phyloP scores from a whole-genome alignment of 2,113 vertebrate species.

The Hippopotamus amphibius region DNA sequence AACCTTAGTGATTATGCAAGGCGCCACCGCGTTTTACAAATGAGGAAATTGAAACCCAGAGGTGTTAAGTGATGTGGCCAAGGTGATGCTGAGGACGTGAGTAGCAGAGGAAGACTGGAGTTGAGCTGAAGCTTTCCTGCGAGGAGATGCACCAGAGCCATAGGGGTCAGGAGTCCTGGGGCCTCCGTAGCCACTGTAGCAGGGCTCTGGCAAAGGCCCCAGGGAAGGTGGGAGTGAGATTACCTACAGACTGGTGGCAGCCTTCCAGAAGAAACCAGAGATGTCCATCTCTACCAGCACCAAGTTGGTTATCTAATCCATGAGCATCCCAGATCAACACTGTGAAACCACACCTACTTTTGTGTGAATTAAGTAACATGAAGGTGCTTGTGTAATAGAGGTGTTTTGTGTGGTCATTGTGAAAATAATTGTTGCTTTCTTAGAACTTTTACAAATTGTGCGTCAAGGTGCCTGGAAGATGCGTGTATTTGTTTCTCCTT shows the following conservation, averaged over 20 bases:
- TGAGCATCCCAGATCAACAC: neutral
- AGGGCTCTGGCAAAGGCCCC: neutral
- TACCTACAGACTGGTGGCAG: neutral
- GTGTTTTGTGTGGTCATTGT: no score
- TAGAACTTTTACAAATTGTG: no score
- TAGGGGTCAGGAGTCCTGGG: neutral
- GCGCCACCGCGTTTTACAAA: neutral
- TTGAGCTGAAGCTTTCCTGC: neutral
- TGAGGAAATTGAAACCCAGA: neutral
- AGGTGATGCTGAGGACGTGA: neutral
- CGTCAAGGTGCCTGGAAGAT: no score
- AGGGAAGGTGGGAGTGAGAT: neutral
- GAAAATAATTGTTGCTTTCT: no score
- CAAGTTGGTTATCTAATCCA: neutral
- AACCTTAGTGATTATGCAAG: neutral
- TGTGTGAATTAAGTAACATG: neutral
- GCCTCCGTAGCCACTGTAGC: neutral
- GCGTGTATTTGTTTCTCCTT: no score
- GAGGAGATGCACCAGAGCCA: neutral
- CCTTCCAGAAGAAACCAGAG: neutral
- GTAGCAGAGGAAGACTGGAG: neutral
- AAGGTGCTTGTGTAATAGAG: neutral
- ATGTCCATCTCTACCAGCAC: neutral
- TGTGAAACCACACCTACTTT: neutral
- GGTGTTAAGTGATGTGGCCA: neutral